These are phyloP conservation scores for Salvelinus alpinus DNA, from an alignment of 2,113 vertebrate species.

Conservation along the genomic window DNA sequence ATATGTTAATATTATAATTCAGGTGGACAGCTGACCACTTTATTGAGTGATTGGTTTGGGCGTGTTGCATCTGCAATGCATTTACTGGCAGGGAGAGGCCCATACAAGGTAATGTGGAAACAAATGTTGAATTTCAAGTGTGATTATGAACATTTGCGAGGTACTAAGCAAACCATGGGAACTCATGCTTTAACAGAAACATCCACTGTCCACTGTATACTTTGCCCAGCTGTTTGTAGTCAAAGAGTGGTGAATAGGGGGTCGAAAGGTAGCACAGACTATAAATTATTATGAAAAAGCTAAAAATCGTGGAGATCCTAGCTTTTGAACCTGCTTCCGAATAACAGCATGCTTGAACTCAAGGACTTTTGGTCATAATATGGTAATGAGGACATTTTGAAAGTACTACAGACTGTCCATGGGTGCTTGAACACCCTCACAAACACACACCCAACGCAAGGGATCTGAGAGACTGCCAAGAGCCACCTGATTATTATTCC, in stretches of 20 bases:
- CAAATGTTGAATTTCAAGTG: constrained; percentile 32
- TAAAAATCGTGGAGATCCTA: not conserved
- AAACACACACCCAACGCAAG: constrained; percentile 20
- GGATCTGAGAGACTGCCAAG: constrained; percentile 8
- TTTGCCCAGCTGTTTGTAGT: constrained; percentile 11
- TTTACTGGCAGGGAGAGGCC: constrained; percentile 44
- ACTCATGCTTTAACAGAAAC: not conserved
- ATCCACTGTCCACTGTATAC: not conserved
- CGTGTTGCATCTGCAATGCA: constrained; percentile 48
- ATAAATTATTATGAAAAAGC: constrained; percentile 5
- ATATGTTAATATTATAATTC: constrained; percentile 20
- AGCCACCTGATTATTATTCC: constrained; percentile 18
- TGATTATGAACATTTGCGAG: constrained; percentile 31
- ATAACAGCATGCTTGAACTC: not conserved
- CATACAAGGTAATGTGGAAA: constrained; percentile 40
- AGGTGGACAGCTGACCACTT: constrained; percentile 34
- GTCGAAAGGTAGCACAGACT: not conserved
- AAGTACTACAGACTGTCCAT: not conserved
- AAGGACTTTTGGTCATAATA: constrained; percentile 12
- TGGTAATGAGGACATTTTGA: constrained; percentile 8
- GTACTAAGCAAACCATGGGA: not conserved
- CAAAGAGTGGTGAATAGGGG: not conserved
- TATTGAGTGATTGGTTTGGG: constrained; percentile 45
- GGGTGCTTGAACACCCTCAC: constrained; percentile 13
- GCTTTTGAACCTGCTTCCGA: not conserved